A percentile compares a stretch with the other conserved stretches of the same genome.
phyloP scores from a whole-genome alignment of 23 tunicate species.

The Clavelina lepadiformis region DNA sequence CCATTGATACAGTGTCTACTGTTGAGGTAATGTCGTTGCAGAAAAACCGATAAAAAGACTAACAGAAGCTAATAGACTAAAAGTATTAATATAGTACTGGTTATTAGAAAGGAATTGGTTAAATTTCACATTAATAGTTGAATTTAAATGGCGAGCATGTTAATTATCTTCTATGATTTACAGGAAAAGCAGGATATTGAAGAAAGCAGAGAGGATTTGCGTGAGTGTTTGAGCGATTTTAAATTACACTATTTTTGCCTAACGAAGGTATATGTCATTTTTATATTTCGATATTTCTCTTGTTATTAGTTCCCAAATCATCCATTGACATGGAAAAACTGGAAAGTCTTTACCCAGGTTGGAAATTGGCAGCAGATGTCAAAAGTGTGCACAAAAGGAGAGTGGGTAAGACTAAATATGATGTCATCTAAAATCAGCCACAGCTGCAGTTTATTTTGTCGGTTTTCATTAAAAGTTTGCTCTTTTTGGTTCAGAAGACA shows the following conservation, averaged over 20 bases:
- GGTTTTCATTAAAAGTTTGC: neutral
- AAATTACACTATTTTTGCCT: no score
- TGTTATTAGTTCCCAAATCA: conserved; percentile 12
- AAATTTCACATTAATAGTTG: neutral
- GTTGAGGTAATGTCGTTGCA: conserved; percentile 18
- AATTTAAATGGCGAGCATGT: neutral
- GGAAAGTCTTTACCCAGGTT: conserved; percentile 78
- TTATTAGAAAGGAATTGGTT: no score
- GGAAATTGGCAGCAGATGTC: conserved; percentile 52
- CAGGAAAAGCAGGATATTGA: conserved; percentile 53
- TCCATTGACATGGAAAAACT: conserved; percentile 70
- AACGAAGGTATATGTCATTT: no score
- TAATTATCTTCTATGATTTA: neutral
- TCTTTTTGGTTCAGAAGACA: neutral
- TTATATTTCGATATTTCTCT: no score
- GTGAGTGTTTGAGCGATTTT: no score
- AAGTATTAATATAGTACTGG: no score
- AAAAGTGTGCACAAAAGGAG: conserved; percentile 24
- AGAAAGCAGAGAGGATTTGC: conserved; percentile 6
- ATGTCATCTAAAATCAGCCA: neutral
- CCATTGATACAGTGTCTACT: conserved; percentile 33
- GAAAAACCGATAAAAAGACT: neutral
- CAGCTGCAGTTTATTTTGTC: neutral
- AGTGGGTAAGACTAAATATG: conserved; percentile 5
- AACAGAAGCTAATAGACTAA: no score